These are phyloP conservation scores for Lasioglossum morio DNA, from an alignment of 2,888 invertebrate species.

Conservation along the genomic window DNA sequence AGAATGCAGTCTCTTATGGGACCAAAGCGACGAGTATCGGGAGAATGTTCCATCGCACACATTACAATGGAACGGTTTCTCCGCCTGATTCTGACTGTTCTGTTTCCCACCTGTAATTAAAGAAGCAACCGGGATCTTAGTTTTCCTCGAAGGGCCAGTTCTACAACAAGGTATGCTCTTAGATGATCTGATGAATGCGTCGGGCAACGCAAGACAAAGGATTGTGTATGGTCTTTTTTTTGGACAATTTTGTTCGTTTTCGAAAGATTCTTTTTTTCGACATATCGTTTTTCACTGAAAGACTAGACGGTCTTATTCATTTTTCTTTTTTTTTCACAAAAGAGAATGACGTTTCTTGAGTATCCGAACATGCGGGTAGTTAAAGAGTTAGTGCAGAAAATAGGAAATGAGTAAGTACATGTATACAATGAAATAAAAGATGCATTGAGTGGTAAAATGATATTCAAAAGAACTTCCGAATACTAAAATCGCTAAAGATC, in stretches of 20 bases:
- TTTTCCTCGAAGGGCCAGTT: conserved; percentile 83
- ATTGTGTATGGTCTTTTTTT: conserved; percentile 59
- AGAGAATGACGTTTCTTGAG: conserved; percentile 41
- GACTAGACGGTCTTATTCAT: conserved; percentile 17
- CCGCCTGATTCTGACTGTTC: conserved; percentile 85
- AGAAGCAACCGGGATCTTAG: conserved; percentile 79
- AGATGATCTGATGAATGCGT: conserved; percentile 53
- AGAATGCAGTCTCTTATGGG: conserved; percentile 94
- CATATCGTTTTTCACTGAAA: conserved; percentile 31
- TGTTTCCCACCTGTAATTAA: conserved; percentile 83
- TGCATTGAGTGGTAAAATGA: conserved; percentile 68
- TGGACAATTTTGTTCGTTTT: conserved; percentile 9
- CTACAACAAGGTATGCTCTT: conserved; percentile 77
- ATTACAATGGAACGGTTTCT: conserved; percentile 95
- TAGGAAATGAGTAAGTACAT: conserved; percentile 52
- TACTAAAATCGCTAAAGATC: conserved; percentile 58
- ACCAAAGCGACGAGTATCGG: conserved; percentile 95
- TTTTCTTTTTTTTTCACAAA: conserved; percentile 22
- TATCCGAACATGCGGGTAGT: conserved; percentile 61
- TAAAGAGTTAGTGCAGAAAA: conserved; percentile 59
- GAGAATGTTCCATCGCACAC: conserved; percentile 93
- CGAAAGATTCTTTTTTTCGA: conserved; percentile 32
- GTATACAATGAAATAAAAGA: conserved; percentile 71
- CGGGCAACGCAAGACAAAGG: conserved; percentile 55
- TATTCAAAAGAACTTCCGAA: conserved; percentile 69